Percentiles rank a stretch among this genome's conserved stretches.
Evolutionary conservation across 2,797 vertebrate genomes (phyloP).

Genomic region (Cichlasoma orientale): DNA sequence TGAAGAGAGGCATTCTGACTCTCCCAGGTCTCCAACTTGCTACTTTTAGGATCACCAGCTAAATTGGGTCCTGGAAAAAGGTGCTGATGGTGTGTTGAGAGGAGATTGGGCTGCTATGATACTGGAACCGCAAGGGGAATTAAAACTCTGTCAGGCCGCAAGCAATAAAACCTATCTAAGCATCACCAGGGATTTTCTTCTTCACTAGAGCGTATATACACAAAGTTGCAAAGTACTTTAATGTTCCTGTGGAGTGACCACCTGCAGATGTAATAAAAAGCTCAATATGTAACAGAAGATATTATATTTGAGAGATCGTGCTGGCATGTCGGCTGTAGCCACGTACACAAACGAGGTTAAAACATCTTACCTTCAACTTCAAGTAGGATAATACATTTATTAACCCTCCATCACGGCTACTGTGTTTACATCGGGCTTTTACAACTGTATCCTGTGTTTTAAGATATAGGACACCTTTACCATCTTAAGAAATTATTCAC

Average conservation of each 20-base stretch:
- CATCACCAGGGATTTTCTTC: conserved; percentile 62
- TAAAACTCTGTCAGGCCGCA: conserved; percentile 66
- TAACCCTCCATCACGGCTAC: background rate
- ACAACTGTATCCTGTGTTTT: background rate
- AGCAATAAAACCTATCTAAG: conserved; percentile 69
- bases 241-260: conserved; percentile 32
- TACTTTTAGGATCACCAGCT: conserved; percentile 67
- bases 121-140: conserved; percentile 67
- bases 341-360: background rate
- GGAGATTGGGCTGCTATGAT: conserved; percentile 70
- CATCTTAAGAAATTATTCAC: background rate
- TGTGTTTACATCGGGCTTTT: background rate
- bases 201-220: conserved; percentile 50
- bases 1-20: conserved; percentile 51
- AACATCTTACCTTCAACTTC: background rate
- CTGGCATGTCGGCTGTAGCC: background rate
- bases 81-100: conserved; percentile 68
- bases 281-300: conserved; percentile 25
- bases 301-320: conserved; percentile 23
- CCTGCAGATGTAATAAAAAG: conserved; percentile 21
- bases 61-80: conserved; percentile 75
- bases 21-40: conserved; percentile 46
- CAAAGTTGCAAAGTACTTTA: conserved; percentile 43
- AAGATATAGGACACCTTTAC: background rate
- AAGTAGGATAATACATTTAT: background rate